Percentiles rank a stretch among this genome's conserved stretches.
These are phyloP conservation scores for Poeciliopsis retropinna DNA, from an alignment of 2,113 vertebrate species.

Conservation along the genomic window DNA sequence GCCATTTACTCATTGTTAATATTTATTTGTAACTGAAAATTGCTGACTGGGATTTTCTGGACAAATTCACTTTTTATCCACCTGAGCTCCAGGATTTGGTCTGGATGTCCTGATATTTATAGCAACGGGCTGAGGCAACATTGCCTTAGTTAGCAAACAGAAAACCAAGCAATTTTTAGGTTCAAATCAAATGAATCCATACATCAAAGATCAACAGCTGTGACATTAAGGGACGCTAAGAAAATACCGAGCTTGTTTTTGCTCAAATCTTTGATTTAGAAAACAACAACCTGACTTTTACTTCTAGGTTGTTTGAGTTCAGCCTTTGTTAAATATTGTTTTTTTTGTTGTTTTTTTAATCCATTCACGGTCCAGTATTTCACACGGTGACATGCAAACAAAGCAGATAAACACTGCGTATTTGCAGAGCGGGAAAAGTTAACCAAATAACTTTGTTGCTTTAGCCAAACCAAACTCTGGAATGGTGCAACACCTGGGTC, in stretches of 20 bases:
- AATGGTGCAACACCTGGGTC: not conserved
- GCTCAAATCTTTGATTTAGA: not conserved
- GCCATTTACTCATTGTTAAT: too few relatives aligned
- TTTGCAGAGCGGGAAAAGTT: not conserved
- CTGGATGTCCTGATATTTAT: too few relatives aligned
- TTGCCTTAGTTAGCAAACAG: too few relatives aligned
- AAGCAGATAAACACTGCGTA: not conserved
- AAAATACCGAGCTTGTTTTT: not conserved
- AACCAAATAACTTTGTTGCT: not conserved
- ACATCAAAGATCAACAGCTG: not conserved
- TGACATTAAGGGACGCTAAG: not conserved
- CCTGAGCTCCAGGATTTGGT: too few relatives aligned
- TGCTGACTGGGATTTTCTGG: too few relatives aligned
- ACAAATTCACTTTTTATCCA: too few relatives aligned
- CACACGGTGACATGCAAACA: not conserved
- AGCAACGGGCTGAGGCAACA: too few relatives aligned
- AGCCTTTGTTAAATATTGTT: not conserved
- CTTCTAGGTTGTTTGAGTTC: not conserved
- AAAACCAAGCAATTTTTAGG: too few relatives aligned
- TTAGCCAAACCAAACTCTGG: not conserved
- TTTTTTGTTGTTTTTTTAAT: not conserved
- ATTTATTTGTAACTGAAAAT: too few relatives aligned
- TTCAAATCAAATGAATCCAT: too few relatives aligned
- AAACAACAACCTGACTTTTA: not conserved
- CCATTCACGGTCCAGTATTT: not conserved